Percentiles rank a stretch among this genome's conserved stretches.
Conservation (phyloP, 1,140 invertebrate species). For the Drosophila santomea region DNA sequence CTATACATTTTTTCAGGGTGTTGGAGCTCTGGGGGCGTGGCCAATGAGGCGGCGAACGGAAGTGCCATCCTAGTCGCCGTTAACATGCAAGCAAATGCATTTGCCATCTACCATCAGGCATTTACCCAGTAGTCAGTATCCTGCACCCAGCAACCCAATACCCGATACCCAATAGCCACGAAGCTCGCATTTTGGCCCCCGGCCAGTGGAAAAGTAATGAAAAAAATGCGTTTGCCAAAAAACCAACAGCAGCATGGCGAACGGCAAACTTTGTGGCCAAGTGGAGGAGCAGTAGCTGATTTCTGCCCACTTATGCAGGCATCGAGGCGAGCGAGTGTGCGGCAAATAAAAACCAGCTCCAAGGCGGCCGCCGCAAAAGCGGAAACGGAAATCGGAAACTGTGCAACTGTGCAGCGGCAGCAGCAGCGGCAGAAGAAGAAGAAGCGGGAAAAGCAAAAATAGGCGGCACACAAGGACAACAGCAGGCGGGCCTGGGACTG, state of each 20-base stretch:
- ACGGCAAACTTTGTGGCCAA: constrained; percentile 59
- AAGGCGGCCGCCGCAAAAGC: constrained; percentile 75
- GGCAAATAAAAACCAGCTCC: constrained; percentile 77
- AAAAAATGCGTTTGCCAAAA: constrained; percentile 82
- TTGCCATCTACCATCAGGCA: constrained; percentile 70
- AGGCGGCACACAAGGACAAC: constrained; percentile 67
- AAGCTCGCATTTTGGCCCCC: constrained; percentile 54
- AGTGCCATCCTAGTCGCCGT: constrained; percentile 43
- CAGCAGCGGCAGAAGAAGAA: constrained; percentile 15
- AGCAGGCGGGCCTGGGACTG: constrained; percentile 51
- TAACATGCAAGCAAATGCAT: constrained; percentile 69
- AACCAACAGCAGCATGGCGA: constrained; percentile 17
- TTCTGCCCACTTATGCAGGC: constrained; percentile 79
- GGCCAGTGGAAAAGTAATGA: constrained; percentile 77
- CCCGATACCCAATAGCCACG: constrained; percentile 15
- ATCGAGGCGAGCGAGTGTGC: constrained; percentile 60
- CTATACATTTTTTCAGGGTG: not conserved
- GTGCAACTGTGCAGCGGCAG: constrained; percentile 69
- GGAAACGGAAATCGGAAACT: constrained; percentile 82
- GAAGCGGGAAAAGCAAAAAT: constrained; percentile 52
- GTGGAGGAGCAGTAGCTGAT: constrained; percentile 65
- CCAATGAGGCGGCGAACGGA: constrained; percentile 51
- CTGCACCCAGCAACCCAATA: constrained; percentile 1
- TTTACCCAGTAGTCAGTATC: constrained; percentile 5
- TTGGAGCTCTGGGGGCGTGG: constrained; percentile 49